Evolutionary conservation across 2,797 vertebrate species (phyloP), one percentile per base, ranked within the genome.

Genomic region (Sebastes diaconus): DNA sequence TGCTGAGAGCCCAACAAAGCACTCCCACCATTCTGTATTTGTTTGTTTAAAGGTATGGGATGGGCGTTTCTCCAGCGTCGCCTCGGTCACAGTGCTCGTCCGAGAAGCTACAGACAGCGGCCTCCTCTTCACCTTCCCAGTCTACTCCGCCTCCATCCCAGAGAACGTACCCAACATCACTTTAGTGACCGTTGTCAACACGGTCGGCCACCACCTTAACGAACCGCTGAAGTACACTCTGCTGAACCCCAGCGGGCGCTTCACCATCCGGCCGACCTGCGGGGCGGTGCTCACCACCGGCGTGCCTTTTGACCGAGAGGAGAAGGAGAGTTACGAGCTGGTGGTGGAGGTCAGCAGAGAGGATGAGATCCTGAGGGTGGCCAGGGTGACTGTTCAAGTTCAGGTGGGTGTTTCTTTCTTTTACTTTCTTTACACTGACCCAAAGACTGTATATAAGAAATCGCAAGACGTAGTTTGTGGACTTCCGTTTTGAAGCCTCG

Each of bases 231-330:
- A 95, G 88, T 99, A 97, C 86, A 89, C 90, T 4, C 95, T 99
- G 90, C 94, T 99, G 82, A 99, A 99, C 89, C 96, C 98, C 8
- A 96, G 97, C 14, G 95, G 91, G 24, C 95, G 94, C 69, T 99
- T 99, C 93, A 93, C 95, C 85, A 96, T 99, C 59, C 96, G 96
- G 73, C 95, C 93, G 20, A 99, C 98, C 2, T 98, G 98, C 3
- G 99, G 98, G 55, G 97, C 96, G n/a, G 94, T 99, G 83, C 96
- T 97, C 39, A 99, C 97, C 71, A 97, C 97, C 0, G 98, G 98
- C 2, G 83, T 97, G 77, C 96, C 97, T 0, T 98, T 99, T 72
- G 97, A 99, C 88, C 96, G 98, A 0, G 99, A 99, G 68, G 96
- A 97, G 78, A 96, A 94, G 77, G 96, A 96, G 22, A 87, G 94